Evolutionary conservation across 2,888 invertebrate species (phyloP), one percentile per base, ranked within the genome.

Genomic region (Deladenus siricidicola): DNA sequence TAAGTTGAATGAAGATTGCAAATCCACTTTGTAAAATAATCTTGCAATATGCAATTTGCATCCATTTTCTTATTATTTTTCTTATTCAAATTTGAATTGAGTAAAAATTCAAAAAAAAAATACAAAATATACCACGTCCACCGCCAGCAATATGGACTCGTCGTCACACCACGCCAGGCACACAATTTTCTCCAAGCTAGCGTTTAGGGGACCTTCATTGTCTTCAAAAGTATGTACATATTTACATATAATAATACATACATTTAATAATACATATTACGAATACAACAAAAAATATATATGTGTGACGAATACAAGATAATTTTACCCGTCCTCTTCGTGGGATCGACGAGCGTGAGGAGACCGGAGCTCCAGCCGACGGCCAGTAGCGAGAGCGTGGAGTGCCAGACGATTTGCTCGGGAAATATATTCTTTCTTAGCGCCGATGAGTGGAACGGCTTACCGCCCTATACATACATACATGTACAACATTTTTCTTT

Each of bases 361-460:
- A 53, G 53, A 4, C 77, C 77, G 48, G 67, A 69, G 26, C 57
- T 56, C 76, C 76, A 77, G 10, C 73, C 75, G 23, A 70, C 63
- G 6, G 64, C 69, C 10, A 76, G 58, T 14, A 72, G 56, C 10
- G 66, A 55, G 29, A 70, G 64, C 8, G 63, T 61, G 14, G 73
- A 70, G 60, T 74, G 71, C 77, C 77, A 77, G 28, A 30, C 43
- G 21, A 70, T 57, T 4, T 44, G 26, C 8, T 39, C 42, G 2
- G 67, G 52, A 3, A 42, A 39, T 23, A 58, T 50, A 4, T 63
- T 49, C 6, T 39, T 19, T n/a, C 42, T 39, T n/a, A 63, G 42
- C 6, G 29, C 45, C 10, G 62, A 64, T 10, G 55, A 43, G 50
- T 58, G 68, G 48, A 67, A 70, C 17, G 69, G 49, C 45, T 69